Evolutionary conservation across 2,888 invertebrate species (phyloP).

Genomic region (Lobophora halterata): DNA sequence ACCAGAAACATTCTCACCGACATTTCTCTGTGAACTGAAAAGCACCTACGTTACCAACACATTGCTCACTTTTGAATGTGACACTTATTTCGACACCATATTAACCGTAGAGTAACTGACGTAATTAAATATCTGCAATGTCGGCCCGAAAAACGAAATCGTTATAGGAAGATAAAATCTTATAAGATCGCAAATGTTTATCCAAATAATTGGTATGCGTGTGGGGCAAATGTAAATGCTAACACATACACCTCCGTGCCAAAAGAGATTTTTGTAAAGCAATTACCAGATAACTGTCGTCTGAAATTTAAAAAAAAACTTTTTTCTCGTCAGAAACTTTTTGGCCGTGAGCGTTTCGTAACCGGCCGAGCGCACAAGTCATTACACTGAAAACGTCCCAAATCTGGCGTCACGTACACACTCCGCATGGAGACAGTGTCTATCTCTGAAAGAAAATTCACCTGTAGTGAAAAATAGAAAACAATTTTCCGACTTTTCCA

Average conservation of each 20-base stretch:
- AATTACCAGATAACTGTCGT: slow-evolving; percentile 69
- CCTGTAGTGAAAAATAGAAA: slow-evolving; percentile 44
- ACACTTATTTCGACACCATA: slow-evolving; percentile 42
- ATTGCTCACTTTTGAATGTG: slow-evolving; percentile 41
- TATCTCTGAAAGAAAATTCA: slow-evolving; percentile 50
- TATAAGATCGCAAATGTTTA: slow-evolving; percentile 49
- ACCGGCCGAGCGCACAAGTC: slow-evolving; percentile 52
- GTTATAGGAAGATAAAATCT: slow-evolving; percentile 43
- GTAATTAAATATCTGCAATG: slow-evolving; percentile 2
- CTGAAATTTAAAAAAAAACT: slow-evolving; percentile 51
- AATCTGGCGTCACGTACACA: slow-evolving; percentile 51
- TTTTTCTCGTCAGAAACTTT: slow-evolving; percentile 61
- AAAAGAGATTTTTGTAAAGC: slow-evolving; percentile 62
- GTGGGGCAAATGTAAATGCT: slow-evolving; percentile 40
- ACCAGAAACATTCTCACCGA: slow-evolving; percentile 61
- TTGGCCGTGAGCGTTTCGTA: slow-evolving; percentile 62
- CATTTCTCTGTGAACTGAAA: slow-evolving; percentile 66
- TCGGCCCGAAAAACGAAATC: slow-evolving; percentile 41
- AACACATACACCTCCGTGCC: slow-evolving; percentile 49
- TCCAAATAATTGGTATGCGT: slow-evolving; percentile 49
- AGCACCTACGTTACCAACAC: slow-evolving; percentile 54
- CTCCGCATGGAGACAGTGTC: slow-evolving; percentile 46
- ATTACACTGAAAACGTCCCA: slow-evolving; percentile 63
- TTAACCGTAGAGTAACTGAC: slow-evolving; percentile 48
- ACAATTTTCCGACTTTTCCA: slow-evolving; percentile 59